Evolutionary conservation across 2,113 vertebrate genomes (phyloP).

Genomic region (Corydoras sp.): DNA sequence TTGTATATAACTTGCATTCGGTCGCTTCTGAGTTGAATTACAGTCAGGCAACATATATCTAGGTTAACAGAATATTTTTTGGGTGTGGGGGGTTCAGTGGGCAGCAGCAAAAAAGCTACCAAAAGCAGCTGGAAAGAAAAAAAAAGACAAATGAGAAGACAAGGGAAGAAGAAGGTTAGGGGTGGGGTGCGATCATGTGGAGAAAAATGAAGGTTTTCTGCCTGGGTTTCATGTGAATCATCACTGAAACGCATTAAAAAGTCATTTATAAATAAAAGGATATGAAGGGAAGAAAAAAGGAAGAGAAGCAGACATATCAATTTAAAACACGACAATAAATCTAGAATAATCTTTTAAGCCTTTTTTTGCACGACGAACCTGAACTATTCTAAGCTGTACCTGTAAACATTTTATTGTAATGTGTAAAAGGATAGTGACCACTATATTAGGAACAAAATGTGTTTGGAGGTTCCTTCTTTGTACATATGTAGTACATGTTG

Average conservation of each 20-base stretch:
- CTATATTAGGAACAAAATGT: too few relatives aligned
- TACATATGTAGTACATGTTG: too few relatives aligned
- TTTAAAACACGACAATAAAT: too few relatives aligned
- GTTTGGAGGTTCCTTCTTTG: too few relatives aligned
- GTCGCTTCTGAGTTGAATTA: too few relatives aligned
- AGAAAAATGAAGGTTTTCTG: constrained; percentile 34
- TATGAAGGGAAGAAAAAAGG: constrained; percentile 4
- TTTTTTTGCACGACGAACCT: too few relatives aligned
- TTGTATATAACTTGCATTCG: too few relatives aligned
- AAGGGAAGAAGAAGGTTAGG: constrained; percentile 23
- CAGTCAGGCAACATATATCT: constrained; percentile 14
- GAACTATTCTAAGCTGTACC: too few relatives aligned
- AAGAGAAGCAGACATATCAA: background rate
- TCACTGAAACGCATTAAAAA: constrained; percentile 29
- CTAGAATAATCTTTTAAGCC: too few relatives aligned
- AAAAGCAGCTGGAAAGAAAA: constrained; percentile 19
- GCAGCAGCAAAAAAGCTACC: constrained; percentile 10
- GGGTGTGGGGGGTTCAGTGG: background rate
- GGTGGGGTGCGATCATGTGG: background rate
- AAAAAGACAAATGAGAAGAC: constrained; percentile 26
- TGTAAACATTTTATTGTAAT: too few relatives aligned
- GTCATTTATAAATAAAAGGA: constrained; percentile 26
- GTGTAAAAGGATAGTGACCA: too few relatives aligned
- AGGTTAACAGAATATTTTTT: constrained; percentile 45
- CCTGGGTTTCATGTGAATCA: constrained; percentile 29